Conservation (phyloP, 2,888 invertebrate species). For the Phragmatobia fuliginosa region DNA sequence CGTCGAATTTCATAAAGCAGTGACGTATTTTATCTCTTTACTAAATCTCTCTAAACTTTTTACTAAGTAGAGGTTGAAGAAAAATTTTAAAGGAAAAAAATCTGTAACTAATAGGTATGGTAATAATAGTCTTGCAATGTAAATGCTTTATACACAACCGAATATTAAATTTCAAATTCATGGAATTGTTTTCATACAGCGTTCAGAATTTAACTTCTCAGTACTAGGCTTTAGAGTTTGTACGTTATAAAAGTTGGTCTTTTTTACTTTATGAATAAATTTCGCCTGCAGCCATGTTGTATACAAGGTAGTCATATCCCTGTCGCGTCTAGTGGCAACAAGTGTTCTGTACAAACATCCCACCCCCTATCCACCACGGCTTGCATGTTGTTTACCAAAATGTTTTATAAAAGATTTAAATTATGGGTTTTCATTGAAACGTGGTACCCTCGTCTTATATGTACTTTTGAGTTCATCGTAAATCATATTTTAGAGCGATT, state of each 20-base stretch:
- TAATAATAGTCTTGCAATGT: not conserved
- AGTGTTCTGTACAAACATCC: slow-evolving; percentile 58
- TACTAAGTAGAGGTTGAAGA: not conserved
- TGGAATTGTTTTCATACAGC: slow-evolving; percentile 39
- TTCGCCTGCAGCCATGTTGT: slow-evolving; percentile 63
- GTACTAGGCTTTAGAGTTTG: slow-evolving; percentile 26
- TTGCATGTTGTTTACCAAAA: slow-evolving; percentile 42
- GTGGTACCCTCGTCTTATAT: slow-evolving; percentile 17
- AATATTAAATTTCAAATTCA: slow-evolving; percentile 24
- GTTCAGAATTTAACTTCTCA: slow-evolving; percentile 32
- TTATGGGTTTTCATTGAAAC: slow-evolving; percentile 32
- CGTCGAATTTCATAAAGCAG: not conserved
- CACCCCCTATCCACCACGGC: slow-evolving; percentile 33
- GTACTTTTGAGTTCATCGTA: slow-evolving; percentile 20
- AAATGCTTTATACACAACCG: not conserved
- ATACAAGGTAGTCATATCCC: slow-evolving; percentile 54
- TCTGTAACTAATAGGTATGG: no score
- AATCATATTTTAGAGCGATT: slow-evolving; percentile 4
- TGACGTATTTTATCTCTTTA: not conserved
- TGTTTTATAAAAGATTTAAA: slow-evolving; percentile 49
- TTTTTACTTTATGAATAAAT: slow-evolving; percentile 62
- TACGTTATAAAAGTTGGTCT: slow-evolving; percentile 44
- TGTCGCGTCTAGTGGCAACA: slow-evolving; percentile 56
- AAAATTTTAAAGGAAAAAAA: not conserved
- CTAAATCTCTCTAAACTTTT: no score